Base-by-base conservation (phyloP, 2,113 vertebrate species). In the Rousettus leschenaultii region DNA sequence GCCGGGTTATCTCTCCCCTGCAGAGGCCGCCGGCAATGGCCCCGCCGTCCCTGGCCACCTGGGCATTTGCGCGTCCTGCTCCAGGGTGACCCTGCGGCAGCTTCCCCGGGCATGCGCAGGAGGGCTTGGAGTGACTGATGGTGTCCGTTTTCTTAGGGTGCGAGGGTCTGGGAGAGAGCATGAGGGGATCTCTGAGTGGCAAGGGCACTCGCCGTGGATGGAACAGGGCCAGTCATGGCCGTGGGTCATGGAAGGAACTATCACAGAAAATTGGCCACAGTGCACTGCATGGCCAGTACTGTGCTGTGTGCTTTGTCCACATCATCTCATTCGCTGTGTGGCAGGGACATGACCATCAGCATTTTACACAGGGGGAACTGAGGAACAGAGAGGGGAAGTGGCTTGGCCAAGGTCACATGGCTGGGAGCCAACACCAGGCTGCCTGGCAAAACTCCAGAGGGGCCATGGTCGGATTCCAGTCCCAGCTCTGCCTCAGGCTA, bases 1-100 rank as follows among this genome's bases (percentile, higher is more conserved):
- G 97, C 96, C 70, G 70, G 95, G 97, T 98, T 99, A 98, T 99
- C 99, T 98, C 92, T 43, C 95, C 96, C 74, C 97, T 19, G 70
- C 98, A 99, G 98, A 95, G 97, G 86, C 94, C 86, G 22, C 51
- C 18, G 66, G 86, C 96, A 95, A 97, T 78, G 98, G 40, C 84
- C 70, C 94, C 87, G 3, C 97, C 53, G 70, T 96, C 82, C 97
- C 97, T 51, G 86, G 84, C 26, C n/a, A 61, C 83, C 77, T 18
- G 26, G 22, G 43, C 96, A 74, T 96, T 92, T 96, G 97, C 89
- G 90, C 90, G 74, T 30, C 38, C 55, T 68, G 95, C 80, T 93
- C 96, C 94, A 48, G 12, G 24, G 43, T 9, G 82, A 19, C 57
- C 5, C 22, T 7, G 1, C 0, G 24, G 51, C 21, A 1, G 71